These are phyloP conservation scores for Tyrannus savana DNA, from an alignment of 2,113 vertebrate genomes.

Conservation along the genomic window DNA sequence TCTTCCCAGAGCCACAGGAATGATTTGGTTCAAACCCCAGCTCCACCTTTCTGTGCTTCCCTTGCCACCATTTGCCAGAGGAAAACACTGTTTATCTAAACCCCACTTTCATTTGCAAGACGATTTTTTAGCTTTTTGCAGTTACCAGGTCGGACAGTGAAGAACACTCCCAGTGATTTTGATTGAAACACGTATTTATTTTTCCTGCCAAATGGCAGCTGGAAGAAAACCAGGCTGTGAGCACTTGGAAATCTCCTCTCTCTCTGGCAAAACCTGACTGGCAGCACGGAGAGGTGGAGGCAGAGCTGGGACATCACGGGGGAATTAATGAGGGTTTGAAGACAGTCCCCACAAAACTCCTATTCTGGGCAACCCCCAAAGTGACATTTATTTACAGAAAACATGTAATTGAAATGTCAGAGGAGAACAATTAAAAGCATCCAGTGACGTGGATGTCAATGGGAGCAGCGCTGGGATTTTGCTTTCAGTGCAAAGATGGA, in stretches of 20 bases:
- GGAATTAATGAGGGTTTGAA: background rate
- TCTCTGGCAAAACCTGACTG: fast-evolving
- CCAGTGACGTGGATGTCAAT: background rate
- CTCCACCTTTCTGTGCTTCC: background rate
- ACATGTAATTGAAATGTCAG: background rate
- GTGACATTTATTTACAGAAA: conserved; percentile 12
- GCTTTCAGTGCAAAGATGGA: background rate
- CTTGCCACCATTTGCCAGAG: background rate
- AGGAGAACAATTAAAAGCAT: background rate
- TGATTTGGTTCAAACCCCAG: background rate
- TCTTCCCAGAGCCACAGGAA: background rate
- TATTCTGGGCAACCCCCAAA: background rate
- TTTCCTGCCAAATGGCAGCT: background rate
- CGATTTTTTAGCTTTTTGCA: background rate
- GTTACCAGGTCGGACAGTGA: background rate
- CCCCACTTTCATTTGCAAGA: background rate
- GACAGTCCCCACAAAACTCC: background rate
- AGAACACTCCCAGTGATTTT: background rate
- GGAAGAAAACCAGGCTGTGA: background rate
- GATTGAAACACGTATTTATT: background rate
- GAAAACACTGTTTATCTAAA: background rate
- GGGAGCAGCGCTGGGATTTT: background rate
- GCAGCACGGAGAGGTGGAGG: background rate
- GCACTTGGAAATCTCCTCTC: background rate
- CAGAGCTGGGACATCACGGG: background rate